Evolutionary conservation across 1,140 invertebrate genomes (phyloP), one percentile per base, ranked within the genome.

Genomic region (Heliconius congener): DNA sequence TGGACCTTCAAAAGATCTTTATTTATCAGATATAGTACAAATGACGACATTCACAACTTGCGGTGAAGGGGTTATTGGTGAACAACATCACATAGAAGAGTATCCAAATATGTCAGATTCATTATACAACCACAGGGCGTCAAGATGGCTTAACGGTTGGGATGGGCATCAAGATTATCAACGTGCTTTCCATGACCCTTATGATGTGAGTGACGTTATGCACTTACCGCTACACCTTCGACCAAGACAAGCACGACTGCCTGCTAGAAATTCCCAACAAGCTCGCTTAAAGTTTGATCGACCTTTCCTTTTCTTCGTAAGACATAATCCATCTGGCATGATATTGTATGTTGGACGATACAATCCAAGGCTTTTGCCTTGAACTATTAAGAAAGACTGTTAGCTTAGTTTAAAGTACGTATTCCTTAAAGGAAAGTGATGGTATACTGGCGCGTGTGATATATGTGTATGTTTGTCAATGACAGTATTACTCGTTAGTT

Each of bases 311-410:
- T 98, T 97, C 88, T 97, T 98, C 81, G 97, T 98, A 18, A 95
- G 97, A 86, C 98, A 98, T 88, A 98, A 98, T 91, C 98, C 97
- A 3, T 97, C 97, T 9, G 97, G 97, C 79, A 96, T 98, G 93
- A 97, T 98, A 84, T 94, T 98, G 55, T 97, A 97, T 87, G 97
- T 98, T 95, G 97, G 97, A 71, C 95, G 97, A 87, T 98, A 98
- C 91, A 98, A 98, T 91, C 97, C 97, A 18, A 95, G 97, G 93
- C 95, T 97, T 86, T 88, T 97, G 89, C 97, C 97, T 81, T 97
- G 88, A 94, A 91, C 83, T 39, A 75, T 84, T 78, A 86, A 76
- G 87, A 87, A 91, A 93, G 91, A 94, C 93, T 94, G 91, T 87
- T 93, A 91, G 87, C 87, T 87, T 93, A 93, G 89, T 88, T 91